phyloP scores from a whole-genome alignment of 2,797 vertebrate genomes.

The Poeciliopsis paucimaculata region DNA sequence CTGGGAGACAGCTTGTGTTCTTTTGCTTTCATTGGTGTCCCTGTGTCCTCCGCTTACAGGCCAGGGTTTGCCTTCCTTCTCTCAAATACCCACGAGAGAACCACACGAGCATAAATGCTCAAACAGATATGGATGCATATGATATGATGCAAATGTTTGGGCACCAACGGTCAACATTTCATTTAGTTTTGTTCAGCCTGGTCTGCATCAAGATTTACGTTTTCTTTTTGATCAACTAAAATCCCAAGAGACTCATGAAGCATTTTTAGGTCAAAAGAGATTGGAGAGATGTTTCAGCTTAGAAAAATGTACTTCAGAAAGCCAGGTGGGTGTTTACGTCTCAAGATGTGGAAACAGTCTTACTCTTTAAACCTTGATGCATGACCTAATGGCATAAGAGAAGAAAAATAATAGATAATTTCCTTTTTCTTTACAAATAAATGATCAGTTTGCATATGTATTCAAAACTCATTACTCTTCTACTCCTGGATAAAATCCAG shows the following conservation, averaged over 20 bases:
- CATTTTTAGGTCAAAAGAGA: background rate
- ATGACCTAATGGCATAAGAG: background rate
- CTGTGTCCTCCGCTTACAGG: conserved; percentile 39
- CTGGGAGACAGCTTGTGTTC: conserved; percentile 74
- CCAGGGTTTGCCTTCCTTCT: conserved; percentile 27
- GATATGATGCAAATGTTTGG: background rate
- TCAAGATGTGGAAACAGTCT: background rate
- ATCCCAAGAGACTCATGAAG: background rate
- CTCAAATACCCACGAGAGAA: conserved; percentile 48
- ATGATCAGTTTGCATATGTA: background rate
- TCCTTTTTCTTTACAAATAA: background rate
- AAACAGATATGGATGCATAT: background rate
- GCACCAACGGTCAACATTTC: background rate
- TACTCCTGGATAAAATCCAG: background rate
- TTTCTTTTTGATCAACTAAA: background rate
- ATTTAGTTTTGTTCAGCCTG: background rate
- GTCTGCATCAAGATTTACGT: background rate
- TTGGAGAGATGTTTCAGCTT: background rate
- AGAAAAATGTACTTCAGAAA: background rate
- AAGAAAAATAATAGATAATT: background rate
- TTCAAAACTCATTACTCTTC: background rate
- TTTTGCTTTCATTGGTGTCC: conserved; percentile 63
- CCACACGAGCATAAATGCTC: conserved; percentile 11
- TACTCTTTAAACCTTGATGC: background rate
- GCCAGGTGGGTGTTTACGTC: background rate